phyloP scores from a whole-genome alignment of 2,888 invertebrate species.

The Palloptera scutellata region DNA sequence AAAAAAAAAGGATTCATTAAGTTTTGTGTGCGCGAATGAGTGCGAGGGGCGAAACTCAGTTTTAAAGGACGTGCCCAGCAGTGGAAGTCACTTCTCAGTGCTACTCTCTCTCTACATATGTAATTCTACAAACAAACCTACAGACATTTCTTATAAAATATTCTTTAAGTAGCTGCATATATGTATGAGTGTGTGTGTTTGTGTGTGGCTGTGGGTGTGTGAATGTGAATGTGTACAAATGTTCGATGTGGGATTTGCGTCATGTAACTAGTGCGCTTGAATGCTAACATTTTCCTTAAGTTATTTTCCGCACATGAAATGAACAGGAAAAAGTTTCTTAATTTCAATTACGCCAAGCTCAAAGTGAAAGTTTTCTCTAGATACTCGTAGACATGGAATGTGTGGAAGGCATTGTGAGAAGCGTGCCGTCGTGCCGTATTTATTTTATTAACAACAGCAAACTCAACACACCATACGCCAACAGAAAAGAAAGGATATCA shows the following conservation, averaged over 20 bases:
- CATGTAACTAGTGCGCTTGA: not conserved
- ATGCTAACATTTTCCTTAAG: not conserved
- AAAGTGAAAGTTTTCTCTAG: not conserved
- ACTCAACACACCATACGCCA: too few species aligned
- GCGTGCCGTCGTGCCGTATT: too few species aligned
- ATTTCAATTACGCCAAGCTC: constrained; percentile 33
- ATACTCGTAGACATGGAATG: not conserved
- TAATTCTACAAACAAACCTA: not conserved
- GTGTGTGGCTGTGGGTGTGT: not conserved
- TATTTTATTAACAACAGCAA: too few species aligned
- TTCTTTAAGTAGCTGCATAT: not conserved
- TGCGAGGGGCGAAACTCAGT: constrained; percentile 25
- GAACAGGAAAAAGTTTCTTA: constrained; percentile 30
- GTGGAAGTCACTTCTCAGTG: constrained; percentile 28
- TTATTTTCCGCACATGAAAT: not conserved
- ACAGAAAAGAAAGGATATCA: too few species aligned
- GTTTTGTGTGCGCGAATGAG: constrained; percentile 36
- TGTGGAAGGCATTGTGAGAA: not conserved
- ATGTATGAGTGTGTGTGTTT: not conserved
- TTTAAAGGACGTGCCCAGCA: constrained; percentile 41
- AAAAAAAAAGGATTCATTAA: constrained; percentile 43
- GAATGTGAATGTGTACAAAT: constrained; percentile 1
- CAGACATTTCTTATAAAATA: not conserved
- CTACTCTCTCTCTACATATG: constrained; percentile 6
- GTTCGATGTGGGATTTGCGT: constrained; percentile 16